Conservation (phyloP, 2,113 vertebrate genomes). For the Hystrix cristata region DNA sequence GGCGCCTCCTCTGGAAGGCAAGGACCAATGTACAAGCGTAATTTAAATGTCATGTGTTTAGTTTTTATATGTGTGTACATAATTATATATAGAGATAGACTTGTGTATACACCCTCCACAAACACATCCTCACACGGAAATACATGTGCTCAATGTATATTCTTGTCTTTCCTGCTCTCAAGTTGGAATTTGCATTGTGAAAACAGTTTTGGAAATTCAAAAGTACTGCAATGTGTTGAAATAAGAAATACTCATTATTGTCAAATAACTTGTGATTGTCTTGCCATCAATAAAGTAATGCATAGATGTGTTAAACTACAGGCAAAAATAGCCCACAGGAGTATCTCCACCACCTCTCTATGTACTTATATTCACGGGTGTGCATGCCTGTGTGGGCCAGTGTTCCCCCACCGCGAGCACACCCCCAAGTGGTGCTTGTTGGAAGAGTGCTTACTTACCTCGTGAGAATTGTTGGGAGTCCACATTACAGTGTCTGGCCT, state of each 20-base stretch:
- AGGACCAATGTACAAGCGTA: constrained; percentile 67
- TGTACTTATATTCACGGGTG: constrained; percentile 68
- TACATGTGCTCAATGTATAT: constrained; percentile 77
- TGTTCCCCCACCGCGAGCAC: constrained; percentile 25
- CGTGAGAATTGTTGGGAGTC: constrained; percentile 24
- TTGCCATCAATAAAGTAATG: constrained; percentile 87
- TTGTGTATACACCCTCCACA: constrained; percentile 80
- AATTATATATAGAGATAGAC: constrained; percentile 85
- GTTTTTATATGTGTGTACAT: constrained; percentile 87
- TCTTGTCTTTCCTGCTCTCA: constrained; percentile 80
- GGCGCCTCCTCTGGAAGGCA: constrained; percentile 69
- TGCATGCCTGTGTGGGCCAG: constrained; percentile 64
- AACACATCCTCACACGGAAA: constrained; percentile 73
- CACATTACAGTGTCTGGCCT: background rate
- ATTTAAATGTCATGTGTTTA: constrained; percentile 76
- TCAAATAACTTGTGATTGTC: constrained; percentile 86
- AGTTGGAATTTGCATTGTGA: constrained; percentile 82
- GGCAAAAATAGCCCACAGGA: constrained; percentile 71
- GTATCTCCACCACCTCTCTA: constrained; percentile 63
- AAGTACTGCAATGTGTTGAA: constrained; percentile 83
- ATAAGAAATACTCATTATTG: constrained; percentile 85
- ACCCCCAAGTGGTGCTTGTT: constrained; percentile 75
- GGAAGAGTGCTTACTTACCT: constrained; percentile 68
- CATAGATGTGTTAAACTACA: constrained; percentile 82
- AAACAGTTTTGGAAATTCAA: constrained; percentile 84